Evolutionary conservation across 2,888 invertebrate genomes (phyloP).

Genomic region (Pollenia labialis): DNA sequence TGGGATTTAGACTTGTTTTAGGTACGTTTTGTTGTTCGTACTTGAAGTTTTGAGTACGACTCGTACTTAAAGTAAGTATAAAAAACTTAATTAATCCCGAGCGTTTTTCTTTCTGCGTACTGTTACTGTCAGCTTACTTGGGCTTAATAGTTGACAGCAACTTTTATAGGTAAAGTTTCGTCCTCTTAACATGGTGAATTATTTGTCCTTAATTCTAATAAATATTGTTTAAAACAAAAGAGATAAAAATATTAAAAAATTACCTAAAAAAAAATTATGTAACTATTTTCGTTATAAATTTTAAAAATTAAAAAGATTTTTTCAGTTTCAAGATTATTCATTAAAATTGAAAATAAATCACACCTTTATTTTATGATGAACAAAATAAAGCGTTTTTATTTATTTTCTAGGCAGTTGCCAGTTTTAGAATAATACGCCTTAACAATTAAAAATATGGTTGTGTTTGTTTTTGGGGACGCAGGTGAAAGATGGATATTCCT

Average conservation of each 20-base stretch:
- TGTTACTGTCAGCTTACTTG: too few species aligned
- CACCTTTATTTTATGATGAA: slow-evolving; percentile 52
- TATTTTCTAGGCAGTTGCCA: not conserved
- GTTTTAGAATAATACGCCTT: not conserved
- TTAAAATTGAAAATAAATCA: slow-evolving; percentile 63
- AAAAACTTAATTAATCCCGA: too few species aligned
- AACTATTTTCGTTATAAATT: slow-evolving; percentile 16
- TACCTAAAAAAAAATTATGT: not conserved
- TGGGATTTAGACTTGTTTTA: too few species aligned
- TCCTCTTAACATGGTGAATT: too few species aligned
- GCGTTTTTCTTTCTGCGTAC: too few species aligned
- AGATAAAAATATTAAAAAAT: not conserved
- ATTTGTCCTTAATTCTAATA: too few species aligned
- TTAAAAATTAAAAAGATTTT: slow-evolving; percentile 21
- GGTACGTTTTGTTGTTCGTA: too few species aligned
- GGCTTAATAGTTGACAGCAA: too few species aligned
- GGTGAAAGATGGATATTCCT: slow-evolving; percentile 41
- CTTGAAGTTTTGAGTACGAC: too few species aligned
- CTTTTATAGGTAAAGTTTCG: too few species aligned
- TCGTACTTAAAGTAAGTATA: too few species aligned
- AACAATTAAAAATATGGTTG: slow-evolving; percentile 46
- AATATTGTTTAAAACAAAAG: too few species aligned
- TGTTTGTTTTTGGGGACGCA: slow-evolving; percentile 32
- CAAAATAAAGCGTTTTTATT: slow-evolving; percentile 17
- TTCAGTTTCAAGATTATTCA: slow-evolving; percentile 33